A percentile compares a stretch with the other conserved stretches of the same genome.
Evolutionary conservation across 2,113 vertebrate species (phyloP).

Genomic region (Turdus rufiventris): DNA sequence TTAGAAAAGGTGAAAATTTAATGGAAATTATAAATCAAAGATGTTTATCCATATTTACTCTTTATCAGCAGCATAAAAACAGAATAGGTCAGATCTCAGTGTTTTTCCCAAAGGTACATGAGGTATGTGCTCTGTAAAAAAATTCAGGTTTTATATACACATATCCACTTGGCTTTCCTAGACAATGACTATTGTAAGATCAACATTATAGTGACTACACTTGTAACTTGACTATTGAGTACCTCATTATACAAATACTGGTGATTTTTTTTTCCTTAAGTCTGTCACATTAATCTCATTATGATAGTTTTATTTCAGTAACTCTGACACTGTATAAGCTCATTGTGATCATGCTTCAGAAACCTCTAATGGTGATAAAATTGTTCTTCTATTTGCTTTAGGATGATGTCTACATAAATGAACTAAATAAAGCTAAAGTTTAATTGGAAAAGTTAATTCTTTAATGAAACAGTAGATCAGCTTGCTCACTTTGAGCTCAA

Average conservation of each 20-base stretch:
- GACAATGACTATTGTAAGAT: neutral
- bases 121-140: neutral
- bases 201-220: neutral
- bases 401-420: slow-evolving; percentile 17
- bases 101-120: neutral
- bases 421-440: slow-evolving; percentile 43
- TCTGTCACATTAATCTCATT: neutral
- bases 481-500: slow-evolving; percentile 24
- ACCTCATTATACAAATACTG: neutral
- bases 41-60: neutral
- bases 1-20: neutral
- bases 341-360: neutral
- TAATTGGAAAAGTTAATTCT: slow-evolving; percentile 54
- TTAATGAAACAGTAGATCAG: slow-evolving; percentile 20
- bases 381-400: slow-evolving; percentile 39
- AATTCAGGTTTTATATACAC: neutral
- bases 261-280: neutral
- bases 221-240: neutral
- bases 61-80: neutral
- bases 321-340: neutral
- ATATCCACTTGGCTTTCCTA: neutral
- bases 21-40: neutral
- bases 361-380: slow-evolving; percentile 15
- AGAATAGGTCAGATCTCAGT: neutral
- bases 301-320: slow-evolving; percentile 19